A percentile compares a stretch with the other conserved stretches of the same genome.
These are phyloP conservation scores for Ia io DNA, from an alignment of 2,113 vertebrate species.

Conservation along the genomic window DNA sequence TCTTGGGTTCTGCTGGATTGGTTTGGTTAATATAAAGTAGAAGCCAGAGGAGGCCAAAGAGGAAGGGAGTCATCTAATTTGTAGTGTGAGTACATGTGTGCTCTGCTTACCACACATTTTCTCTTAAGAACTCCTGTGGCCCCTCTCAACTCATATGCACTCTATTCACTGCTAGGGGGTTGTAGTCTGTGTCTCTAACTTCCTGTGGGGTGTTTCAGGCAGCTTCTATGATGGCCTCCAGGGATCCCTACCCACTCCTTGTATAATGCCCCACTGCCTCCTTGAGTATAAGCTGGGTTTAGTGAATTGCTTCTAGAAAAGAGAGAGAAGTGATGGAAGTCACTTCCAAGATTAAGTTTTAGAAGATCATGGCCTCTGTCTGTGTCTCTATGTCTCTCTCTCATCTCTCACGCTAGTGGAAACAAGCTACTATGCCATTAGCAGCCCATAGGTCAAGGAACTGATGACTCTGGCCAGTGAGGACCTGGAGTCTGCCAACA, in stretches of 20 bases:
- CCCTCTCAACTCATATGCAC: background rate
- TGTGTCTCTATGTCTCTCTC: background rate
- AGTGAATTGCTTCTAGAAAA: background rate
- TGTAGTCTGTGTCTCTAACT: background rate
- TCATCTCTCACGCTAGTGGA: background rate
- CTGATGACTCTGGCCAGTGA: background rate
- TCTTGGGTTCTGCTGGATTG: background rate
- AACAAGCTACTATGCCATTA: background rate
- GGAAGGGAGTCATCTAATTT: background rate
- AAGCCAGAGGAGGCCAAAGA: background rate
- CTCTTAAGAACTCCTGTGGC: background rate
- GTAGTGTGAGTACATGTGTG: background rate
- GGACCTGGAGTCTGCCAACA: background rate
- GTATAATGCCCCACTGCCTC: background rate
- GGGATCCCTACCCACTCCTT: background rate
- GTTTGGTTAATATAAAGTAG: background rate
- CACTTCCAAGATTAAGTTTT: background rate
- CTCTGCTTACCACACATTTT: background rate
- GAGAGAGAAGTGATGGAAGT: background rate
- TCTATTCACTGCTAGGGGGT: background rate
- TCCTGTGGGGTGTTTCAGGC: background rate
- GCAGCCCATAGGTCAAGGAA: background rate
- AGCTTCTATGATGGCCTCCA: background rate
- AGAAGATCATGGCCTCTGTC: background rate
- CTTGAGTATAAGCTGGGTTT: background rate